Percentiles rank a stretch among this genome's conserved stretches.
These are phyloP conservation scores for Spodoptera exigua DNA, from an alignment of 2,888 invertebrate species.

Conservation along the genomic window DNA sequence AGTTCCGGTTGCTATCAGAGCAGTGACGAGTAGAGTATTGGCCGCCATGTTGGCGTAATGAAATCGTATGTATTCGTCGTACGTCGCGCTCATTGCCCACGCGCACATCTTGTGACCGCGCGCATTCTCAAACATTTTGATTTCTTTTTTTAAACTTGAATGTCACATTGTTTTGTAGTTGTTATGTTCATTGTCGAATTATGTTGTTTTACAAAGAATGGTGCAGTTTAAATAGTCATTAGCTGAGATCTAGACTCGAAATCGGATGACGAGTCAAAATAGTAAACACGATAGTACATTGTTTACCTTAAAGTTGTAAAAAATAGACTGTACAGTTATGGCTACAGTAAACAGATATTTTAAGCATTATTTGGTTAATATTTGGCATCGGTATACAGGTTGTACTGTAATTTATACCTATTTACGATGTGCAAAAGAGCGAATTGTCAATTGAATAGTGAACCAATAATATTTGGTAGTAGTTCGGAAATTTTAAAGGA, in stretches of 20 bases:
- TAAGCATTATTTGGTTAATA: no score
- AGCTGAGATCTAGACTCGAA: constrained; percentile 2
- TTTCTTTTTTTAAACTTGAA: background rate
- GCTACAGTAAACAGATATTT: no score
- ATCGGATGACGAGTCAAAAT: background rate
- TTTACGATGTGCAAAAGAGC: no score
- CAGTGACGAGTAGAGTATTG: constrained; percentile 11
- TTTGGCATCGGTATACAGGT: no score
- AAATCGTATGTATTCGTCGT: constrained; percentile 29
- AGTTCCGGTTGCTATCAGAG: constrained; percentile 15
- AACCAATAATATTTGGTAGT: no score
- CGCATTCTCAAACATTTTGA: constrained; percentile 1
- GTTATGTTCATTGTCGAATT: background rate
- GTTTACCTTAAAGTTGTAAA: no score
- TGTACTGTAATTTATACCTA: no score
- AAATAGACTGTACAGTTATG: no score
- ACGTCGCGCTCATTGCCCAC: constrained; percentile 9
- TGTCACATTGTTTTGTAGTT: background rate
- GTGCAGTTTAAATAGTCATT: constrained; percentile 31
- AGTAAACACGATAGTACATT: background rate
- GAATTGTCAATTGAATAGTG: no score
- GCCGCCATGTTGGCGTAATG: constrained; percentile 39
- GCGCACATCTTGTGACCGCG: constrained; percentile 18
- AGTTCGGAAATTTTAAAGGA: no score
- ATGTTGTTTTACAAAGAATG: background rate